These are phyloP conservation scores for Noctua pronuba DNA, from an alignment of 2,888 invertebrate species.

Conservation along the genomic window DNA sequence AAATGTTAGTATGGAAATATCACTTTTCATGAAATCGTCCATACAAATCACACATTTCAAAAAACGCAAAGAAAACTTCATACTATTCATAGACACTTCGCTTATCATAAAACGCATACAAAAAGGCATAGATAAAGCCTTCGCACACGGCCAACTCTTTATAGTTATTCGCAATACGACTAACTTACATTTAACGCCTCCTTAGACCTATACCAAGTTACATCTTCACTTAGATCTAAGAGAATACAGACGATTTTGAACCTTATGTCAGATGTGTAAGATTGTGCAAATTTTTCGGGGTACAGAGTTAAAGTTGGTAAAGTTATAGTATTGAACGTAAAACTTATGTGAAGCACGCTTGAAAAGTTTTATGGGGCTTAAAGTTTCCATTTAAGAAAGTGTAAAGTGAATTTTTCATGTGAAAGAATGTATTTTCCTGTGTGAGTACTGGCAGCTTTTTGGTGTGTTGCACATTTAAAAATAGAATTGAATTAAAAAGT, in stretches of 20 bases:
- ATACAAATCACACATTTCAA: no score
- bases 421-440: conserved; percentile 72
- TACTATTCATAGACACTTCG: conserved; percentile 28
- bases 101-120: conserved; percentile 72
- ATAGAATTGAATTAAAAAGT: neutral
- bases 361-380: conserved; percentile 88
- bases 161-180: conserved; percentile 80
- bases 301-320: conserved; percentile 40
- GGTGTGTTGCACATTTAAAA: conserved; percentile 15
- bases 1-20: no score
- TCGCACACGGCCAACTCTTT: conserved; percentile 79
- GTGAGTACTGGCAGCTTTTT: conserved; percentile 32
- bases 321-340: conserved; percentile 83
- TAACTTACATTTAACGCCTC: conserved; percentile 84
- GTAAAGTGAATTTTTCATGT: conserved; percentile 84
- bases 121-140: conserved; percentile 74
- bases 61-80: conserved; percentile 3
- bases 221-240: conserved; percentile 65
- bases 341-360: conserved; percentile 89
- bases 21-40: no score
- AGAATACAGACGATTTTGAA: neutral
- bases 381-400: conserved; percentile 85
- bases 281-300: neutral
- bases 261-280: neutral
- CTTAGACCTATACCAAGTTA: conserved; percentile 70